Percentiles rank a stretch among this genome's conserved stretches.
Evolutionary conservation across 2,113 vertebrate species (phyloP).

Genomic region (human): GRCh38 chrX:87786001-87786500

Average conservation of each 20-base stretch:
- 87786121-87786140: not conserved
- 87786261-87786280: not conserved
- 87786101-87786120: not conserved
- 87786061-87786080: not conserved
- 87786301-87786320: too few relatives aligned
- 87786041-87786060: not conserved
- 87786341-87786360: too few relatives aligned
- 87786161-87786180: not conserved
- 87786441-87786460: too few relatives aligned
- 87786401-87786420: too few relatives aligned
- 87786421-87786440: too few relatives aligned
- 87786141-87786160: not conserved
- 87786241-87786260: not conserved
- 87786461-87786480: too few relatives aligned
- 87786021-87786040: not conserved
- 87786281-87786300: too few relatives aligned
- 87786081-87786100: not conserved
- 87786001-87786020: not conserved
- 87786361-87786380: too few relatives aligned
- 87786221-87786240: not conserved
- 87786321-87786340: too few relatives aligned
- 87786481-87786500: too few relatives aligned
- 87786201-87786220: not conserved
- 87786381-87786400: too few relatives aligned
- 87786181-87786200: not conserved